These are phyloP conservation scores for Meteorus cinctellus DNA, from an alignment of 2,888 invertebrate genomes.

Conservation along the genomic window DNA sequence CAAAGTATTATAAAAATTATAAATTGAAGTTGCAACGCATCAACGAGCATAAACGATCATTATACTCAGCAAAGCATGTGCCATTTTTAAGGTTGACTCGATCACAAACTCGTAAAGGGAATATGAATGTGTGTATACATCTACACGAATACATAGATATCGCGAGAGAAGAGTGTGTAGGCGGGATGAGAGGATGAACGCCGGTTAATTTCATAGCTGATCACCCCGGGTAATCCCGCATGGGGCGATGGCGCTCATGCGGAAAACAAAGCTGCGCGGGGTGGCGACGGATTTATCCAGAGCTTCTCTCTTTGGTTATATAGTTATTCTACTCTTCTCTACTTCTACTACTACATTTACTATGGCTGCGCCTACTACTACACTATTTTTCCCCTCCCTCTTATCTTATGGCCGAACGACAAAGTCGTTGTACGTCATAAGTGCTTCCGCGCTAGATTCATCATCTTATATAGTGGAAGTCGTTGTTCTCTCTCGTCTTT, in stretches of 20 bases:
- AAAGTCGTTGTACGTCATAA: slow-evolving; percentile 69
- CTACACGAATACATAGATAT: slow-evolving; percentile 2
- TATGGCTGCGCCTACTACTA: not conserved
- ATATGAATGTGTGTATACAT: not conserved
- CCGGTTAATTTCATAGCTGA: slow-evolving; percentile 74
- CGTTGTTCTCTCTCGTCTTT: slow-evolving; percentile 49
- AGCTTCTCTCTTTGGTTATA: slow-evolving; percentile 38
- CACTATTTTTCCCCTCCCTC: slow-evolving; percentile 18
- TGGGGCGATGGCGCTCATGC: slow-evolving; percentile 67
- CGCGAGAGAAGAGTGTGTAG: slow-evolving; percentile 33
- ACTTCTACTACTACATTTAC: not conserved
- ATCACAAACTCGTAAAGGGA: not conserved
- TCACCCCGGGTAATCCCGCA: slow-evolving; percentile 72
- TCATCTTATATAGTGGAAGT: slow-evolving; percentile 65
- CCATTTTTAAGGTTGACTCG: slow-evolving; percentile 16
- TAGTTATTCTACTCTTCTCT: slow-evolving; percentile 18
- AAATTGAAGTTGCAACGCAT: not conserved
- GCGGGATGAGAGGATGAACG: slow-evolving; percentile 52
- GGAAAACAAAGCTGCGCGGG: slow-evolving; percentile 71
- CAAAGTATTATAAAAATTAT: slow-evolving; percentile 3
- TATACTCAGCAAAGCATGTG: slow-evolving; percentile 3
- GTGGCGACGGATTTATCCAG: slow-evolving; percentile 46
- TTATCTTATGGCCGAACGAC: slow-evolving; percentile 44
- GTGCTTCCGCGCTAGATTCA: slow-evolving; percentile 73
- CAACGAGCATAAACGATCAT: not conserved